Evolutionary conservation across 2,888 invertebrate species (phyloP), one percentile per base, ranked within the genome.

Genomic region (Caenorhabditis sinica): DNA sequence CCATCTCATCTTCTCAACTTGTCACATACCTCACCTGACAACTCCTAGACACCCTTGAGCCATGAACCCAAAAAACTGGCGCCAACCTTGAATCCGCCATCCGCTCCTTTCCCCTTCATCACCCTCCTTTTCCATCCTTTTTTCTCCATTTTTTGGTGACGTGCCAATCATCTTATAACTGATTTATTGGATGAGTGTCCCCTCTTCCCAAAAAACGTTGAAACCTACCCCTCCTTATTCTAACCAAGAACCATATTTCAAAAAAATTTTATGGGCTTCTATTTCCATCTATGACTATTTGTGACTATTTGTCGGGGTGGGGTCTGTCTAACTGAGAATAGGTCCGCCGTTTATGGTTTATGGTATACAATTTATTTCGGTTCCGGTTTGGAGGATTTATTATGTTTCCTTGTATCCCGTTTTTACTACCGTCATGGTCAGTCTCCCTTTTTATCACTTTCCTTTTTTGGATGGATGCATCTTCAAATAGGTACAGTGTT

Each of bases 91-190:
- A 53, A n/a, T 30, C 17, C 17, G 36, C 13, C 30, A 63, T 20
- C 43, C 45, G n/a, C 13, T 11, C 40, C n/a, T 36, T 20, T 25
- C 20, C 11, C 3, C 53, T 11, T 28, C 49, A 8, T 23, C 60
- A 15, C 33, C 28, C 40, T 60, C 33, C 43, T 40, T 45, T 33
- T 43, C 28, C 36, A 33, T 20, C 56, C 40, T 40, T 40, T 40
- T 30, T n/a, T 20, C 15, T 45, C 30, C 45, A 5, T 65, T 71
- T 77, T 69, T 71, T 77, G 77, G 72, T 72, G 79, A 79, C 79
- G 79, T 79, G 79, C 79, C 79, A 79, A 79, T 79, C 79, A 72
- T 79, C 79, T 71, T 79, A 79, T 79, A 79, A 79, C 79, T 79
- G 79, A 79, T 79, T 79, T 79, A 79, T 79, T 79, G 79, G 65